phyloP scores from a whole-genome alignment of 1,140 invertebrate genomes.

The Riptortus pedestris region DNA sequence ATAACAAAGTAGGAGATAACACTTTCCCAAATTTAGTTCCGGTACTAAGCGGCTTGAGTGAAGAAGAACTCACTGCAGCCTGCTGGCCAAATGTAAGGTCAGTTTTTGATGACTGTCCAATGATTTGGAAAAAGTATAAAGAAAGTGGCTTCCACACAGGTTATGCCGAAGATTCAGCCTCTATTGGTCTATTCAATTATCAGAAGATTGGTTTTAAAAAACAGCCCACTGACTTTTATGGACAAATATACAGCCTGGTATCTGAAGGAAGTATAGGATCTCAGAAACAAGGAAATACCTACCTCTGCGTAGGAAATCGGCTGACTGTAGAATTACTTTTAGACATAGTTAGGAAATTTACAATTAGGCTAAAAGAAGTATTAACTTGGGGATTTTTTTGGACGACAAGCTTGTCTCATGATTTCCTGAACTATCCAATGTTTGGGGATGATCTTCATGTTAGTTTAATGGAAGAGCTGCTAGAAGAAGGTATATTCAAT shows the following conservation, averaged over 20 bases:
- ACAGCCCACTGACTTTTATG: constrained; percentile 49
- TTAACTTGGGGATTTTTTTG: constrained; percentile 42
- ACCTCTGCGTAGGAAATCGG: constrained; percentile 43
- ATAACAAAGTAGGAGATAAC: constrained; percentile 40
- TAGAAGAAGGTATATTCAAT: constrained; percentile 35
- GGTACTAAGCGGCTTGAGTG: constrained; percentile 40
- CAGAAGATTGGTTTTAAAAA: constrained; percentile 43
- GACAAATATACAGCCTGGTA: constrained; percentile 40
- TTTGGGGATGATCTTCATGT: constrained; percentile 39
- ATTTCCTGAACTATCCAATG: constrained; percentile 40
- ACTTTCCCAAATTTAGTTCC: constrained; percentile 41
- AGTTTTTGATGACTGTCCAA: constrained; percentile 49
- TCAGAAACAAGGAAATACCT: constrained; percentile 40
- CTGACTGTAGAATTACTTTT: constrained; percentile 34
- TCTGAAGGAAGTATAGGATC: constrained; percentile 42
- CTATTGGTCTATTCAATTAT: constrained; percentile 48
- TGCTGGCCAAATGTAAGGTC: constrained; percentile 32
- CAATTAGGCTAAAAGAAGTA: constrained; percentile 22
- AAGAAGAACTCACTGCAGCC: constrained; percentile 32
- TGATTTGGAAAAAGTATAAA: constrained; percentile 47
- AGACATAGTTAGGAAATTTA: constrained; percentile 32
- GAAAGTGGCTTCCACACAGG: constrained; percentile 43
- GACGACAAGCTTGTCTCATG: constrained; percentile 43
- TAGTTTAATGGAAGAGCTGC: constrained; percentile 35
- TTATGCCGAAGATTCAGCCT: constrained; percentile 46